These are phyloP conservation scores for Bibio marci DNA, from an alignment of 2,888 invertebrate genomes.

Conservation along the genomic window DNA sequence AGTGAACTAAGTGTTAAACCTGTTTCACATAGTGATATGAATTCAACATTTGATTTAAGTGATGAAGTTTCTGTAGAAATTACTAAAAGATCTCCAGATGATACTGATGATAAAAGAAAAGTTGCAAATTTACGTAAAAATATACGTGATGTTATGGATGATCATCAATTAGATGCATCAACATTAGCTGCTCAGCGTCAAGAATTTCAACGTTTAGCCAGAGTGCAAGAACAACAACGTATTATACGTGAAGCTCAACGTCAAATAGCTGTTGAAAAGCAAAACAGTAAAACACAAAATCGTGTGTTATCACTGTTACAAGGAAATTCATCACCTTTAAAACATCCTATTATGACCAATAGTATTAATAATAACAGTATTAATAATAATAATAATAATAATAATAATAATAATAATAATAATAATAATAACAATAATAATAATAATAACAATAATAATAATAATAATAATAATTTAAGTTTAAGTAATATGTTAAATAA, in stretches of 20 bases:
- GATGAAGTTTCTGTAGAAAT: constrained; percentile 29
- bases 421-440: constrained; percentile 8
- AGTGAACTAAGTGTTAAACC: constrained; percentile 36
- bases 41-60: constrained; percentile 17
- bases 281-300: constrained; percentile 47
- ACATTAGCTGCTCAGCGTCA: constrained; percentile 84
- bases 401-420: constrained; percentile 8
- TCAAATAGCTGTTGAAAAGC: constrained; percentile 57
- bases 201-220: constrained; percentile 72
- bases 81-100: constrained; percentile 19
- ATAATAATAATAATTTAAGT: too few relatives aligned
- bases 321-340: constrained; percentile 36
- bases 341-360: too few relatives aligned
- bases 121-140: constrained; percentile 55
- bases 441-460: neutral
- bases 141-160: constrained; percentile 86
- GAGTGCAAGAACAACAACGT: constrained; percentile 73
- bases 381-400: constrained; percentile 1
- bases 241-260: constrained; percentile 66
- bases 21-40: constrained; percentile 16
- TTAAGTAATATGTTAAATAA: too few relatives aligned
- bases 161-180: constrained; percentile 80
- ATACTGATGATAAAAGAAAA: constrained; percentile 12
- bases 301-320: constrained; percentile 55
- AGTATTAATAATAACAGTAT: constrained; percentile 24